Evolutionary conservation across 2,888 invertebrate genomes (phyloP).

Genomic region (Dicroscelio sp.): DNA sequence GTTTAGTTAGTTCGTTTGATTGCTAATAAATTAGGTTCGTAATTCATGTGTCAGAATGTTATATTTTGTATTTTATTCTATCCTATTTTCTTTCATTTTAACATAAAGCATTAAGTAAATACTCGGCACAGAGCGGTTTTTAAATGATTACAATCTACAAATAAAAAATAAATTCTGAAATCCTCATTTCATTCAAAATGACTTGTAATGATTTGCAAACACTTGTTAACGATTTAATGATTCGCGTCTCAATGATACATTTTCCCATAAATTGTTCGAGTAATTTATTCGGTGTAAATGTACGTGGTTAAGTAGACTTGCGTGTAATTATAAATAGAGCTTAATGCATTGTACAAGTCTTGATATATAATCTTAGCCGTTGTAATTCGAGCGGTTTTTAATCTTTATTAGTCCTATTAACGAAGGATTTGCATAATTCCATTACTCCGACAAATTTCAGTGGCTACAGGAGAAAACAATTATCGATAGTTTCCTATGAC

Average conservation of each 20-base stretch:
- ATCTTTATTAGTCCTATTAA: constrained; percentile 24
- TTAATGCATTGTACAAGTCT: constrained; percentile 36
- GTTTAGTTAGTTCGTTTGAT: no score
- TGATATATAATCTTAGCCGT: constrained; percentile 19
- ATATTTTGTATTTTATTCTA: no score
- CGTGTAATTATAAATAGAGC: constrained; percentile 39
- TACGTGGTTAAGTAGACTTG: constrained; percentile 16
- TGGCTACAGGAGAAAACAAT: constrained; percentile 6
- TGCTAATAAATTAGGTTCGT: no score
- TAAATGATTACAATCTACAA: not conserved
- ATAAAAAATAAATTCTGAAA: not conserved
- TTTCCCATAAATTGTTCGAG: constrained; percentile 28
- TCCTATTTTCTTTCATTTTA: no score
- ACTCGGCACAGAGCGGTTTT: no score
- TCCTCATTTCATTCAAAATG: not conserved
- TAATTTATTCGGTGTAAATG: constrained; percentile 41
- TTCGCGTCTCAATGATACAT: not conserved
- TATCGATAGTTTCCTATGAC: not conserved
- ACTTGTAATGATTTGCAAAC: not conserved
- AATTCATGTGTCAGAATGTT: no score
- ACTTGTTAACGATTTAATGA: not conserved
- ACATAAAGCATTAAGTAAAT: not conserved
- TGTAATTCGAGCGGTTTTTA: constrained; percentile 15
- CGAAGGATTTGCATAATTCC: not conserved
- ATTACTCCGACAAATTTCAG: constrained; percentile 5